Conservation (phyloP, 2,113 vertebrate species). For the Embiotoca jacksoni region DNA sequence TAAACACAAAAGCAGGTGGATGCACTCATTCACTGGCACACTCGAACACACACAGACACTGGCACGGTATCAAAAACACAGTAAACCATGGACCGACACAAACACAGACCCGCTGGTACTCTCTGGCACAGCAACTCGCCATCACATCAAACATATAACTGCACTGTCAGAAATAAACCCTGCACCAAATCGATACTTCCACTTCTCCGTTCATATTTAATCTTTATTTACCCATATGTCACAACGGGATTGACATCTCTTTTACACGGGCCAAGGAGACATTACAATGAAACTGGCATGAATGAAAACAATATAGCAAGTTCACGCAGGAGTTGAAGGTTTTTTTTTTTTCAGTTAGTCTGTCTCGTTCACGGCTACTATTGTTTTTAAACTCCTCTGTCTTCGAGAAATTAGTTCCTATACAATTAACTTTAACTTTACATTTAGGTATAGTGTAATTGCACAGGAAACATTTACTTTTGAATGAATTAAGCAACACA, state of each 20-base stretch:
- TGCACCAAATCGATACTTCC: constrained; percentile 63
- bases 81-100: constrained; percentile 57
- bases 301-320: constrained; percentile 50
- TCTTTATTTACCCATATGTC: constrained; percentile 67
- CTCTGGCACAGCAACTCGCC: constrained; percentile 53
- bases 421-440: neutral
- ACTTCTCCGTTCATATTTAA: constrained; percentile 62
- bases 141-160: constrained; percentile 59
- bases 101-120: constrained; percentile 61
- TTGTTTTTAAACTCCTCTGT: neutral
- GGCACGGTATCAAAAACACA: constrained; percentile 65
- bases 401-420: neutral
- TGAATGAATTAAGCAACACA: neutral
- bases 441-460: neutral
- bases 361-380: neutral
- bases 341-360: neutral
- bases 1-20: constrained; percentile 72
- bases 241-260: constrained; percentile 59
- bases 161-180: constrained; percentile 59
- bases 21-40: constrained; percentile 60
- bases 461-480: neutral
- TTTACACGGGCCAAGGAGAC: constrained; percentile 53
- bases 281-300: constrained; percentile 35
- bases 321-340: constrained; percentile 21
- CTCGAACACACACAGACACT: constrained; percentile 57